Base-by-base conservation (phyloP, 1,140 invertebrate genomes). In the Popillia japonica region DNA sequence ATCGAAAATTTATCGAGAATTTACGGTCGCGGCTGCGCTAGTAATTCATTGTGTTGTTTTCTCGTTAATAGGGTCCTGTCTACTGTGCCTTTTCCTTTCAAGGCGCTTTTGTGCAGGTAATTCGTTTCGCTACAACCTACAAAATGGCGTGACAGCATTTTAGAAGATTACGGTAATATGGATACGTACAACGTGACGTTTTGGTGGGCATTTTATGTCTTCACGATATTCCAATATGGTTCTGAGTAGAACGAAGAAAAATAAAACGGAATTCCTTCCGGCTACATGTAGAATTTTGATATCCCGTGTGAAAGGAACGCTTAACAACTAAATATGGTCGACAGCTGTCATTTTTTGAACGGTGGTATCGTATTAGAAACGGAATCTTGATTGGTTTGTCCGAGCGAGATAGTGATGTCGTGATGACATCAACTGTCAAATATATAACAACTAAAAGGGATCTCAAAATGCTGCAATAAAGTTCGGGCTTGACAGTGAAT, bases 11-110 rank as follows among this genome's bases (percentile, higher is more conserved):
- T 34, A 34, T 72, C 3, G 1, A 22, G n/a, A 8, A 74, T 34
- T 74, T 74, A 74, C 72, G 72, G 72, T 74, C 72, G 40, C 7
- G 72, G 72, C n/a, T 14, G 11, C 6, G 72, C 34, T n/a, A 74
- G 17, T 1, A 74, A 20, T 10, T 74, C 14, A 4, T 74, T 34
- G 40, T 74, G 72, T 74, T 74, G 72, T 34, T 10, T 74, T 34
- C 72, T 74, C n/a, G 72, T 74, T 17, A 74, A 20, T 20, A 74
- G 6, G 2, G 34, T 41, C 27, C 72, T 74, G 34, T 74, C 72
- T 11, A 74, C 40, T 34, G 22, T 42, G n/a, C 72, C 11, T 10
- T 74, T 74, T 9, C 72, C 61, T 27, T 68, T 68, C 9, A 68
- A 3, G 3, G 61, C 61, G 10, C 11, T 68, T 7, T 68, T 68